Evolutionary conservation across 1,140 invertebrate genomes (phyloP), one percentile per base, ranked within the genome.

Genomic region (Drosophila repletoides): DNA sequence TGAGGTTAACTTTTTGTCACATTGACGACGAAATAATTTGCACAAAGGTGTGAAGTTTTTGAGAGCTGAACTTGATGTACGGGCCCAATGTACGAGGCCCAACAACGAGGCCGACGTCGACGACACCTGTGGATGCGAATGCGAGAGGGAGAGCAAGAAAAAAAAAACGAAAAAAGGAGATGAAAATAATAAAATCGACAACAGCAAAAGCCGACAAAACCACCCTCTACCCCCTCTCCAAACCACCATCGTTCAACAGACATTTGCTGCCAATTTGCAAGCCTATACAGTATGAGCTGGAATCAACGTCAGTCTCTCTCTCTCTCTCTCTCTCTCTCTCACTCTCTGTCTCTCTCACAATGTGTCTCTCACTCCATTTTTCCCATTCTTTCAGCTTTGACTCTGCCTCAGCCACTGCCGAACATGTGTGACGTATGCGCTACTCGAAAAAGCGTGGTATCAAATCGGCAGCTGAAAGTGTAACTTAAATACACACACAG

Each of bases 1-100:
- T 81, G 46, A 80, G 76, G 76, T 81, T 81, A 81, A 65, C 72
- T 65, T 81, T 81, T 77, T 77, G 68, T 79, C 74, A 76, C 59
- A 55, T 71, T 70, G 61, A 63, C 61, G 49, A 67, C 74, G 33
- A 83, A 84, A 83, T 74, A 79, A 83, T 77, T 83, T 86, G 79
- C 79, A 79, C 74, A 68, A 74, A 86, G 70, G 74, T 83, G 79
- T 76, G 34, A 83, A 74, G 58, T 70, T 77, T 76, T 76, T 59
- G 40, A 60, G 59, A 70, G 51, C 70, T 83, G 79, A 84, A 77
- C 77, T 84, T 83, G 79, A 79, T 74, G 56, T 55, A 76, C 72
- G 77, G 21, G n/a, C 26, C 46, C 63, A 56, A 34, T 31, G 24
- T n/a, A n/a, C n/a, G n/a, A n/a, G n/a, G n/a, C 9, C 51, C n/a